Percentiles rank a stretch among this genome's conserved stretches.
phyloP scores from a whole-genome alignment of 2,113 vertebrate genomes.

The Pluvialis apricaria region DNA sequence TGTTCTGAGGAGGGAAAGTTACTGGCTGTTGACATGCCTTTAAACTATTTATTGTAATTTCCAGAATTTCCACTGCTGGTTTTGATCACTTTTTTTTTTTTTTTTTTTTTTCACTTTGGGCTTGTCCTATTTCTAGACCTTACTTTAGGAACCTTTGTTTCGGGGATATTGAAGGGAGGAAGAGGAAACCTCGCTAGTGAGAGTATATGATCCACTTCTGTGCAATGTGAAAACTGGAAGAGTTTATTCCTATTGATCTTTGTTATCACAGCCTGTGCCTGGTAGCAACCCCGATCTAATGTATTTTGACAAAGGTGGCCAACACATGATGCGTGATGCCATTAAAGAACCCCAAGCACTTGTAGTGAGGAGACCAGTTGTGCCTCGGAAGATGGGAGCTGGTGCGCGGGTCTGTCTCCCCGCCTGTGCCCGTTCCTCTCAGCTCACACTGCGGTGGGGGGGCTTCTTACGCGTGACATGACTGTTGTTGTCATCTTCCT shows the following conservation, averaged over 20 bases:
- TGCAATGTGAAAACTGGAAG: background rate
- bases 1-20: background rate
- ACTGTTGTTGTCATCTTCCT: background rate
- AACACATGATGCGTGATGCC: background rate
- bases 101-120: background rate
- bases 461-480: background rate
- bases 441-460: background rate
- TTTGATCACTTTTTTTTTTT: background rate
- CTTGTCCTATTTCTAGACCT: background rate
- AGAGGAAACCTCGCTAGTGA: background rate
- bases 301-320: background rate
- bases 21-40: background rate
- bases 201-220: background rate
- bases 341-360: background rate
- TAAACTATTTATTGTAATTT: conserved; percentile 5
- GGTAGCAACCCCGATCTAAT: background rate
- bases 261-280: background rate
- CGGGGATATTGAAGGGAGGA: background rate
- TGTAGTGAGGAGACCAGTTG: background rate
- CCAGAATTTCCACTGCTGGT: background rate
- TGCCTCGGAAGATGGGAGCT: background rate
- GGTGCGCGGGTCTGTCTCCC: background rate
- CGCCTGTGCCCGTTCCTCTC: background rate
- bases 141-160: background rate
- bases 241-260: background rate